Conservation (phyloP, 2,797 vertebrate genomes). For the Malurus splendens region DNA sequence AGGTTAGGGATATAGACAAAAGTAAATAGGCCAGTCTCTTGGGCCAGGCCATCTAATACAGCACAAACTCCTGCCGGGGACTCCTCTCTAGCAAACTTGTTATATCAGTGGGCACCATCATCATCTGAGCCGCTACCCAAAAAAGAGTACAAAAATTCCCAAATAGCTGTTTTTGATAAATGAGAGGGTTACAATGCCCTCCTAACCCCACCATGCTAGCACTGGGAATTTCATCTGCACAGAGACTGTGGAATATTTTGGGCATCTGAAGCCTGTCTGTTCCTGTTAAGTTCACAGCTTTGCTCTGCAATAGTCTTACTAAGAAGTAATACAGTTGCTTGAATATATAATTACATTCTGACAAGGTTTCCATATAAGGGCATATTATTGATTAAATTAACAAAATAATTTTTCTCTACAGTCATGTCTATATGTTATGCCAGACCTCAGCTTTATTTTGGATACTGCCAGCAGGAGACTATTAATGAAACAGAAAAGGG, state of each 20-base stretch:
- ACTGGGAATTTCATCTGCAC: neutral
- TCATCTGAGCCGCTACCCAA: neutral
- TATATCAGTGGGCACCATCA: neutral
- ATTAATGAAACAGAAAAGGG: neutral
- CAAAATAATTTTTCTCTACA: neutral
- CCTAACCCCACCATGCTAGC: neutral
- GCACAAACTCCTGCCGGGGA: neutral
- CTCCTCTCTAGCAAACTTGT: neutral
- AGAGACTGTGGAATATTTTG: neutral
- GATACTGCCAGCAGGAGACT: neutral
- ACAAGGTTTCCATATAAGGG: neutral
- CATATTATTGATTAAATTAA: neutral
- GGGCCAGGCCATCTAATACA: neutral
- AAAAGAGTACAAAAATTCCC: neutral
- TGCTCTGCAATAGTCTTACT: neutral
- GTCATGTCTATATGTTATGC: neutral
- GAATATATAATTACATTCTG: neutral
- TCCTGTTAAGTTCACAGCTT: neutral
- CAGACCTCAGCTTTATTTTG: conserved; percentile 4
- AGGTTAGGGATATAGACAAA: neutral
- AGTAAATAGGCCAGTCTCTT: neutral
- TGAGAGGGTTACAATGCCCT: neutral
- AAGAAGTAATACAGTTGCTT: neutral
- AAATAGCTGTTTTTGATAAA: neutral
- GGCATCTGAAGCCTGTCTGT: neutral